Percentiles rank a stretch among this genome's conserved stretches.
These are phyloP conservation scores for Nezara viridula DNA, from an alignment of 2,888 invertebrate species.

Conservation along the genomic window DNA sequence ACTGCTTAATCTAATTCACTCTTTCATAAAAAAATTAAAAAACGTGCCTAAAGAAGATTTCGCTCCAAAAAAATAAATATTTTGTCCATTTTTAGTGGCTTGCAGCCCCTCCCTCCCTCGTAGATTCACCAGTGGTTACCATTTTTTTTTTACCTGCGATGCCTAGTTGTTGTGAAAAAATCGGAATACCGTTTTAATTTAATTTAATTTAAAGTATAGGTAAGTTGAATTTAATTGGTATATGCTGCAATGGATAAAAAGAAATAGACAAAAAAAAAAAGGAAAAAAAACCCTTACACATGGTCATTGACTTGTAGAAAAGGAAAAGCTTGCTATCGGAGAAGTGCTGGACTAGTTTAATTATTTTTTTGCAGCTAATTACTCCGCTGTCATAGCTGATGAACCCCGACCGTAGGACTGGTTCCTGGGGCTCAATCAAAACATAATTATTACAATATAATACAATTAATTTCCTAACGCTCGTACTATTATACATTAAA, in stretches of 20 bases:
- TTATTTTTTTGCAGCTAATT: neutral
- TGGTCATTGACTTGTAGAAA: slow-evolving; percentile 41
- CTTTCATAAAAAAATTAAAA: too few species aligned
- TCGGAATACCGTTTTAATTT: too few species aligned
- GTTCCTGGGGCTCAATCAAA: slow-evolving; percentile 40
- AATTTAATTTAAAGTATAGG: too few species aligned
- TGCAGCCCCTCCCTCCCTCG: too few species aligned
- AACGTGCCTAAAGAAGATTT: too few species aligned
- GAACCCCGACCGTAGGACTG: neutral
- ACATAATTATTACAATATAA: slow-evolving; percentile 50
- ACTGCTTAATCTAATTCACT: too few species aligned
- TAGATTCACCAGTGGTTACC: too few species aligned
- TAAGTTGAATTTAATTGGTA: neutral
- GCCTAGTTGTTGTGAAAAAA: neutral
- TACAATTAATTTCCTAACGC: slow-evolving; percentile 53
- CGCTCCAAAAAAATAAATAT: too few species aligned
- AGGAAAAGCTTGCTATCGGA: neutral
- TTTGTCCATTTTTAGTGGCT: too few species aligned
- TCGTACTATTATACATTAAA: slow-evolving; percentile 55
- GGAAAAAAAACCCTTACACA: neutral
- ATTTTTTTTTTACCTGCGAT: too few species aligned
- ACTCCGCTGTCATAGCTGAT: slow-evolving; percentile 15
- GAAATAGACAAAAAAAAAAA: too few species aligned
- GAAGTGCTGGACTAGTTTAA: neutral
- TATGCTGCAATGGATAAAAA: neutral